Conservation (phyloP, 1,140 invertebrate genomes). For the Orius laevigatus region DNA sequence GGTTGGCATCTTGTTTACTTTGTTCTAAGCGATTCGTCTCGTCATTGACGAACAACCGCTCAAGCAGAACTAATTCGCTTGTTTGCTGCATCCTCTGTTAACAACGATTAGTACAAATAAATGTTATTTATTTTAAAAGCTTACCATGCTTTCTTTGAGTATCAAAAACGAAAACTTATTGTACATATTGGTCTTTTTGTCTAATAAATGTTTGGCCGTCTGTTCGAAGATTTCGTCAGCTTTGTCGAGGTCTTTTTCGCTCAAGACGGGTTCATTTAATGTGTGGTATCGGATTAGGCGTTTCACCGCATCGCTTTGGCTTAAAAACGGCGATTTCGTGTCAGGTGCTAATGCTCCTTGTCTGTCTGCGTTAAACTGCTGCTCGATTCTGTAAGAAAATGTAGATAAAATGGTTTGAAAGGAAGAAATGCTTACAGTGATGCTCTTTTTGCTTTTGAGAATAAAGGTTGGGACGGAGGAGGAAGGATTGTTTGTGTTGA, state of each 20-base stretch:
- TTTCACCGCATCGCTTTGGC: slow-evolving; percentile 59
- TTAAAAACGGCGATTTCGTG: slow-evolving; percentile 53
- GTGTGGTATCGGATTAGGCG: slow-evolving; percentile 68
- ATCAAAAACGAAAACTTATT: slow-evolving; percentile 63
- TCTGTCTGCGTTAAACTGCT: slow-evolving; percentile 63
- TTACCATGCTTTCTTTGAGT: slow-evolving; percentile 73
- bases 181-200: slow-evolving; percentile 56
- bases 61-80: slow-evolving; percentile 55
- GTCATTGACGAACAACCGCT: slow-evolving; percentile 49
- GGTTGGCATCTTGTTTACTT: slow-evolving; percentile 30
- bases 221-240: slow-evolving; percentile 62
- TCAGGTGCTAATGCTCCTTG: slow-evolving; percentile 59
- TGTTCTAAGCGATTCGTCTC: slow-evolving; percentile 41
- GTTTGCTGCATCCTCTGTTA: slow-evolving; percentile 45
- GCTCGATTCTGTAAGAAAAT: slow-evolving; percentile 39
- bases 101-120: slow-evolving; percentile 18
- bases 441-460: slow-evolving; percentile 11
- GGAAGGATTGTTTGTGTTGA: slow-evolving; percentile 22
- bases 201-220: slow-evolving; percentile 51
- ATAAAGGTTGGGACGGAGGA: slow-evolving; percentile 15
- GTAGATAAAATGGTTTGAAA: neutral
- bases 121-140: slow-evolving; percentile 1
- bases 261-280: slow-evolving; percentile 48
- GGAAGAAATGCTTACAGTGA: slow-evolving; percentile 11
- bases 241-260: slow-evolving; percentile 47